phyloP scores from a whole-genome alignment of 2,113 vertebrate genomes.

The Chionodraco myersi region DNA sequence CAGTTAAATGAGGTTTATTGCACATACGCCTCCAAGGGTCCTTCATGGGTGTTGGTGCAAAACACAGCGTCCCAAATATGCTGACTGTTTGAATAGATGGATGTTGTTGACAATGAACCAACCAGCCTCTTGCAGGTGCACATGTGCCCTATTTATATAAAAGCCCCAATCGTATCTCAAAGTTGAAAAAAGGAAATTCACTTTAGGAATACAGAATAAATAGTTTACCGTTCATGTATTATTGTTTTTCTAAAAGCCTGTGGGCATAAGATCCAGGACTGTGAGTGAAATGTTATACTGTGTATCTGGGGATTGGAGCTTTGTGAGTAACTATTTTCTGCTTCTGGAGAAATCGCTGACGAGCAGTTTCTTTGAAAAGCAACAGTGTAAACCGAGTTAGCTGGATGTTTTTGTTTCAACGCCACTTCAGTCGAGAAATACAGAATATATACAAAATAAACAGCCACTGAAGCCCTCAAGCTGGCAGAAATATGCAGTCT shows the following conservation, averaged over 20 bases:
- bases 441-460: constrained; percentile 41
- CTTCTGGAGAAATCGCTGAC: constrained; percentile 56
- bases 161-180: constrained; percentile 22
- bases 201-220: constrained; percentile 11
- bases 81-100: constrained; percentile 30
- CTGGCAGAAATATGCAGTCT: constrained; percentile 25
- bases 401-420: constrained; percentile 63
- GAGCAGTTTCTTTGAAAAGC: constrained; percentile 53
- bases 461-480: constrained; percentile 16
- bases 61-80: constrained; percentile 12
- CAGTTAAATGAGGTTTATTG: constrained; percentile 24
- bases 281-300: constrained; percentile 25
- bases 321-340: constrained; percentile 51
- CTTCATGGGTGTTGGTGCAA: constrained; percentile 28
- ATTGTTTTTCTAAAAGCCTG: constrained; percentile 33
- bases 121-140: background rate
- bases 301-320: constrained; percentile 17
- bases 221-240: constrained; percentile 8
- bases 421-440: constrained; percentile 42
- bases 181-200: constrained; percentile 11
- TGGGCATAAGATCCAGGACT: constrained; percentile 16
- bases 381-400: constrained; percentile 48
- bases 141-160: constrained; percentile 7
- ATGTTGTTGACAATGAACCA: constrained; percentile 60
- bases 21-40: constrained; percentile 2